Conservation (phyloP, 2,797 vertebrate genomes). For the Channallabes apus region DNA sequence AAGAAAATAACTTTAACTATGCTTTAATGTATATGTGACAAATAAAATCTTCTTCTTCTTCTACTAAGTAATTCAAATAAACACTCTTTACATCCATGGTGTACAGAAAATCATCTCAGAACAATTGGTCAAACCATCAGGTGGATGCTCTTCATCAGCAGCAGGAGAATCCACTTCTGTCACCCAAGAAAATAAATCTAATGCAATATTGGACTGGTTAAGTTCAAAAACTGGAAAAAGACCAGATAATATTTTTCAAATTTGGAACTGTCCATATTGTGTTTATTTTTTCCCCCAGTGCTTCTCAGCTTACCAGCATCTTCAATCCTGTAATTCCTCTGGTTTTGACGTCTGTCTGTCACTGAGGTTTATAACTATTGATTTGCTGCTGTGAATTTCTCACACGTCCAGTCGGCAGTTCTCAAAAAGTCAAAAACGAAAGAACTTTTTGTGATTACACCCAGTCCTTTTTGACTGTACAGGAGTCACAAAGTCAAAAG, state of each 20-base stretch:
- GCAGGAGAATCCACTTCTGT: not conserved
- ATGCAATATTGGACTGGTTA: not conserved
- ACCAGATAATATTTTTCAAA: not conserved
- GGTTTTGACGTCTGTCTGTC: not conserved
- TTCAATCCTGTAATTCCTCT: not conserved
- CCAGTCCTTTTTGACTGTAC: not conserved
- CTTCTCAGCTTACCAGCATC: not conserved
- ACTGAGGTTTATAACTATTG: not conserved
- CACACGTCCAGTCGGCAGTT: not conserved
- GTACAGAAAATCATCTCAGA: not conserved
- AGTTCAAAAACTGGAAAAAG: not conserved
- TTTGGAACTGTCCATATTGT: no score
- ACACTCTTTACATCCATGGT: not conserved
- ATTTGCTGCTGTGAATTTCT: not conserved
- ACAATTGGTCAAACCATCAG: not conserved
- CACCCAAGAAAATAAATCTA: not conserved
- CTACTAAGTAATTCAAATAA: not conserved
- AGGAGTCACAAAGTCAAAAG: no score
- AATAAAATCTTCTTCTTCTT: no score
- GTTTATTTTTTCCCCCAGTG: not conserved
- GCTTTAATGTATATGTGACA: no score
- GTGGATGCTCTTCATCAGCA: not conserved
- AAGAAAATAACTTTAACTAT: no score
- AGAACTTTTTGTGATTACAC: not conserved
- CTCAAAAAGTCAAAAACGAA: not conserved